A percentile compares a stretch with the other conserved stretches of the same genome.
Evolutionary conservation across 1,140 invertebrate species (phyloP).

Genomic region (Heliothis subflexa): DNA sequence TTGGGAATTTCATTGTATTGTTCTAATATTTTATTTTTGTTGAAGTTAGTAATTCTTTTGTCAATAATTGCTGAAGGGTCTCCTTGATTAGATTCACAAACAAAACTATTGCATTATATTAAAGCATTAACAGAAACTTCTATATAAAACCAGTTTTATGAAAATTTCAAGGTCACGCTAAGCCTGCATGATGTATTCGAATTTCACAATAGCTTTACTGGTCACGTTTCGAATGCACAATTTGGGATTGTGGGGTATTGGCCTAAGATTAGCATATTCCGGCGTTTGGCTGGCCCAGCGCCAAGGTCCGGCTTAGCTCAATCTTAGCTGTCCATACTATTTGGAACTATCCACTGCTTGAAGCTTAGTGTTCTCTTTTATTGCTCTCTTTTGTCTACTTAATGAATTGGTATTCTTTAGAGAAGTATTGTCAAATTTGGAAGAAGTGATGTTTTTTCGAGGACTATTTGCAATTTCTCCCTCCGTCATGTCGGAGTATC

Average conservation of each 20-base stretch:
- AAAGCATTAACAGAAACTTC: no score
- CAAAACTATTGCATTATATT: no score
- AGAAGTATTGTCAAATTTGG: no score
- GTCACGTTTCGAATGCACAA: neutral
- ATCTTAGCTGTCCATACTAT: conserved; percentile 29
- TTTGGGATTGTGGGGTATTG: conserved; percentile 13
- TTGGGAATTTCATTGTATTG: no score
- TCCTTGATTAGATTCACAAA: no score
- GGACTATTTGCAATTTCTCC: no score
- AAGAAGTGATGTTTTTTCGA: no score
- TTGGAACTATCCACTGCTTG: neutral
- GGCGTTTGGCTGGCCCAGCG: neutral
- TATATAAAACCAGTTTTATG: neutral
- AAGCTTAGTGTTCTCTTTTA: conserved; percentile 1
- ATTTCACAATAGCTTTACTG: conserved; percentile 6
- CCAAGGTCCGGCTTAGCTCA: neutral
- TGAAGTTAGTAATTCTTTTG: no score
- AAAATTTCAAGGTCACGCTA: neutral
- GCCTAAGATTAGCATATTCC: conserved; percentile 28
- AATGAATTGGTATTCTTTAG: neutral
- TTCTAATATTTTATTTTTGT: no score
- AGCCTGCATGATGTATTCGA: neutral
- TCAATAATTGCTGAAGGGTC: no score
- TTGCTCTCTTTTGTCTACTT: neutral
- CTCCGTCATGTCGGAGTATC: no score